These are phyloP conservation scores for Thereva nobilitata DNA, from an alignment of 2,888 invertebrate species.

Conservation along the genomic window DNA sequence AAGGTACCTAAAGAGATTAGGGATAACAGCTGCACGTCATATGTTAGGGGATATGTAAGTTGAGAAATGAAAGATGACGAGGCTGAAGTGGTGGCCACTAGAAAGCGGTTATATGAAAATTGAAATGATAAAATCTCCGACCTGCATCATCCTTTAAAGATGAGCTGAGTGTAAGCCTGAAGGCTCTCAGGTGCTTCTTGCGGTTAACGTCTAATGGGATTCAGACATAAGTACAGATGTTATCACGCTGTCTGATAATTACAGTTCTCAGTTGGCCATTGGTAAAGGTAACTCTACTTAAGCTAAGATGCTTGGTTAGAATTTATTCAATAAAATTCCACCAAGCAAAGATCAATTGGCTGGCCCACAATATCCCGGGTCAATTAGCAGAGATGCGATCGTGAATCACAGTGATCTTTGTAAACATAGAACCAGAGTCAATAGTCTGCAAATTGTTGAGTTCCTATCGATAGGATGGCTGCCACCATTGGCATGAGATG, in stretches of 20 bases:
- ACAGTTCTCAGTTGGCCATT: slow-evolving; percentile 6
- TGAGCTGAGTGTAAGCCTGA: slow-evolving; percentile 12
- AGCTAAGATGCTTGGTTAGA: too few relatives aligned
- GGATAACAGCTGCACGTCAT: slow-evolving; percentile 29
- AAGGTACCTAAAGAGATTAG: slow-evolving; percentile 23
- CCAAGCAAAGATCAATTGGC: background rate
- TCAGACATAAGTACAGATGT: slow-evolving; percentile 8
- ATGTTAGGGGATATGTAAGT: slow-evolving; percentile 7
- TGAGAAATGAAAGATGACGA: slow-evolving; percentile 13
- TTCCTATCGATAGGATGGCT: background rate
- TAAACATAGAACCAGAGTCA: slow-evolving; percentile 5
- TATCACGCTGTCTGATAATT: slow-evolving; percentile 18
- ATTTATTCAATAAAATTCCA: background rate
- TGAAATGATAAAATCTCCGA: slow-evolving; percentile 29
- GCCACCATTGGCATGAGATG: too few relatives aligned
- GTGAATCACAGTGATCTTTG: slow-evolving; percentile 17
- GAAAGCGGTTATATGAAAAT: slow-evolving; percentile 16
- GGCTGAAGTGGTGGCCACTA: background rate
- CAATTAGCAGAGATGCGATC: slow-evolving; percentile 18
- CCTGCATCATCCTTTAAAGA: slow-evolving; percentile 25
- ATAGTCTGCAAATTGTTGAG: slow-evolving; percentile 25
- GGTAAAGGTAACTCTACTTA: too few relatives aligned
- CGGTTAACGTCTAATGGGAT: slow-evolving; percentile 22
- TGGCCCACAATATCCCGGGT: slow-evolving; percentile 3
- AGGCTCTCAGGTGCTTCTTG: slow-evolving; percentile 15